Conservation (phyloP, 2,888 invertebrate genomes). For the Ectemnius lituratus region DNA sequence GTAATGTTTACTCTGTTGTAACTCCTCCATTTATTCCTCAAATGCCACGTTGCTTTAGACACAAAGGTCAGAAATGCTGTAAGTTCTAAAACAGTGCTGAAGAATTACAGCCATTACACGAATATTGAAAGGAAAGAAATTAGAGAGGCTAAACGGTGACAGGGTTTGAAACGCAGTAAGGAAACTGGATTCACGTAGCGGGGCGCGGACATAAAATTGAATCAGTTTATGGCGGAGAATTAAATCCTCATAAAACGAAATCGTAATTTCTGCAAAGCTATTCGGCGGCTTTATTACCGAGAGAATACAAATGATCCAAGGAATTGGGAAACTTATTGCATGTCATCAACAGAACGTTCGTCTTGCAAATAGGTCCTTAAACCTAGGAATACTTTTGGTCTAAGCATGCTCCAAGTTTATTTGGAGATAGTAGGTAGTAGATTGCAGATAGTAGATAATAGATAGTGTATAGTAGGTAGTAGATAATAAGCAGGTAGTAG, state of each 20-base stretch:
- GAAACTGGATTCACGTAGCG: conserved; percentile 25
- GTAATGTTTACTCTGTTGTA: too few relatives aligned
- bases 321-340: conserved; percentile 57
- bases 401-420: too few relatives aligned
- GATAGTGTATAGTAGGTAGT: too few relatives aligned
- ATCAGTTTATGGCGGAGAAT: conserved; percentile 66
- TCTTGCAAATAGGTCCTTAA: conserved; percentile 30
- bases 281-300: conserved; percentile 67
- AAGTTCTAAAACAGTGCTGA: too few relatives aligned
- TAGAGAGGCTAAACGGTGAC: conserved; percentile 5
- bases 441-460: too few relatives aligned
- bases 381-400: conserved; percentile 15
- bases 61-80: too few relatives aligned
- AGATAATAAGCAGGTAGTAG: too few relatives aligned
- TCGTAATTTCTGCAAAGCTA: conserved; percentile 65
- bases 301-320: conserved; percentile 73
- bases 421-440: too few relatives aligned
- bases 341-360: conserved; percentile 42
- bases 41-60: too few relatives aligned
- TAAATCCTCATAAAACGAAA: conserved; percentile 72
- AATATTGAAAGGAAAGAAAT: conserved; percentile 4
- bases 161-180: too few relatives aligned
- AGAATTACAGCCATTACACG: too few relatives aligned
- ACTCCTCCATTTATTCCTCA: too few relatives aligned
- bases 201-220: conserved; percentile 52